These are phyloP conservation scores for Fabriciana adippe DNA, from an alignment of 2,888 invertebrate species.

Conservation along the genomic window DNA sequence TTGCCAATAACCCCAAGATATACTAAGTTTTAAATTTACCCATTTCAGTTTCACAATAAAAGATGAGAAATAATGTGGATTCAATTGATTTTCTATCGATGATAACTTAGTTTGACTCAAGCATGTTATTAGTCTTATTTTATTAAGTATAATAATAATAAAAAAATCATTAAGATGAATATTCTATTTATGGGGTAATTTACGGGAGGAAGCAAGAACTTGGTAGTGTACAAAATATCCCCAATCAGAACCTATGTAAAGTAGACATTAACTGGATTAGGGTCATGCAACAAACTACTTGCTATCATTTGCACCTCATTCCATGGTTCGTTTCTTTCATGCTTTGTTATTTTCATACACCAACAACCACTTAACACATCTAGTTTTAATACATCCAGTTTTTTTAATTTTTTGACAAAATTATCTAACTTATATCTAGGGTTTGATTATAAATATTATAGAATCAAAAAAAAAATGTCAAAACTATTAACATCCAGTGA, in stretches of 20 bases:
- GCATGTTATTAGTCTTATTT: neutral
- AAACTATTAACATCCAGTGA: neutral
- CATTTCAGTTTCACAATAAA: neutral
- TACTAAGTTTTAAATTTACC: neutral
- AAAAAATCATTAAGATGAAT: too few species aligned
- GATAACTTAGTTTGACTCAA: neutral
- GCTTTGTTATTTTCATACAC: conserved; percentile 46
- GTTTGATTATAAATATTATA: too few species aligned
- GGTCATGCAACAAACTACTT: conserved; percentile 64
- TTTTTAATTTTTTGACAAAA: conserved; percentile 26
- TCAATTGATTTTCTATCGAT: too few species aligned
- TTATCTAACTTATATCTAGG: neutral
- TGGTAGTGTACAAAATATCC: conserved; percentile 29
- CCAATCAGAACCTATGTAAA: conserved; percentile 47
- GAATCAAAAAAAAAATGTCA: too few species aligned
- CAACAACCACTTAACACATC: conserved; percentile 27
- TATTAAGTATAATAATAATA: neutral
- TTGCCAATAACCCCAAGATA: conserved; percentile 58
- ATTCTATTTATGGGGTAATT: neutral
- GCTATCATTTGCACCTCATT: conserved; percentile 54
- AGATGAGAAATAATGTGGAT: too few species aligned
- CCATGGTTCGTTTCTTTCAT: conserved; percentile 51
- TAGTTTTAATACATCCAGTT: conserved; percentile 30
- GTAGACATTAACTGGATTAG: conserved; percentile 45
- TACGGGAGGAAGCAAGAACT: neutral